These are phyloP conservation scores for Pristionchus maxplancki DNA, from an alignment of 2,888 invertebrate genomes.

Conservation along the genomic window DNA sequence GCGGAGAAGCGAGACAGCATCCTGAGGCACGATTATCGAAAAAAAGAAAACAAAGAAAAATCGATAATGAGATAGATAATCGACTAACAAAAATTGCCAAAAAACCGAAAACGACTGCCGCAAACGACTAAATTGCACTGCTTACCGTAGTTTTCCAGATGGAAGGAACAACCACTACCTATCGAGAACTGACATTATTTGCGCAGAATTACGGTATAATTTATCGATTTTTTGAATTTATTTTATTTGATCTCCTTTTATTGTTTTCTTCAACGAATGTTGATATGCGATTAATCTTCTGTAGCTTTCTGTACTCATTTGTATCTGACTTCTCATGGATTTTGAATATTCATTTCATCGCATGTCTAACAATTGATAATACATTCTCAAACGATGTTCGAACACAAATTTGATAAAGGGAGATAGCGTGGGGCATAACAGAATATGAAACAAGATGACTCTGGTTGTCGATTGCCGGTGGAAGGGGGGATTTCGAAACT, in stretches of 20 bases:
- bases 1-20: conserved; percentile 49
- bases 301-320: neutral
- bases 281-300: neutral
- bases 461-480: conserved; percentile 29
- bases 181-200: conserved; percentile 8
- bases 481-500: neutral
- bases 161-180: neutral
- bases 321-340: neutral
- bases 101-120: conserved; percentile 11
- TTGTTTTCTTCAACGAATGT: neutral
- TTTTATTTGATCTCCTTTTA: neutral
- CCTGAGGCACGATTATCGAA: neutral
- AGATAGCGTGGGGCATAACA: neutral
- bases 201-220: neutral
- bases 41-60: neutral
- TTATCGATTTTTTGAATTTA: neutral
- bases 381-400: conserved; percentile 29
- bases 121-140: neutral
- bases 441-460: conserved; percentile 20
- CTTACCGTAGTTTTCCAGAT: neutral
- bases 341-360: neutral
- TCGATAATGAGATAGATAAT: neutral
- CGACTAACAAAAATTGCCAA: neutral
- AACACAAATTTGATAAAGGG: conserved; percentile 33
- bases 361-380: conserved; percentile 37